Conservation (phyloP, 2,797 vertebrate genomes). For the Cuculus canorus region DNA sequence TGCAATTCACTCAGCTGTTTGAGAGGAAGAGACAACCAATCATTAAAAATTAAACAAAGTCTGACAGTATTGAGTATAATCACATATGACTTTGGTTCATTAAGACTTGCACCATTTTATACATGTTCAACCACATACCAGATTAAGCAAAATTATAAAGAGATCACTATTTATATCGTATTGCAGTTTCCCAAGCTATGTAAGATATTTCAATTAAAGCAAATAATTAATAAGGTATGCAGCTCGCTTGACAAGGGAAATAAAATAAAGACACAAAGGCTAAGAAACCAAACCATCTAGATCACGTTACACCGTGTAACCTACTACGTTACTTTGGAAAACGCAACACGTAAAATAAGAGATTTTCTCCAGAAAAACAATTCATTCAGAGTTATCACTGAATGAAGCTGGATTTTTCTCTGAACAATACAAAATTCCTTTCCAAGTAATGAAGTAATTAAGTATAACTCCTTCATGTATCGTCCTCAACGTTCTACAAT, state of each 20-base stretch:
- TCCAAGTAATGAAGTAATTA: background rate
- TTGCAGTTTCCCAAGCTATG: background rate
- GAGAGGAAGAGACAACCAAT: background rate
- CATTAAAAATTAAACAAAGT: constrained; percentile 20
- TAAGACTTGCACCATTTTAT: background rate
- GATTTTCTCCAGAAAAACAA: background rate
- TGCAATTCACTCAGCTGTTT: background rate
- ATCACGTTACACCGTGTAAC: background rate
- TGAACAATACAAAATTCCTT: background rate
- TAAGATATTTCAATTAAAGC: background rate
- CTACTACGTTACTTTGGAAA: background rate
- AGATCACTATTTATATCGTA: background rate
- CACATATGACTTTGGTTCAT: background rate
- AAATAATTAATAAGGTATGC: constrained; percentile 19
- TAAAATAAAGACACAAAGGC: background rate
- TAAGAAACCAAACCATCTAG: background rate
- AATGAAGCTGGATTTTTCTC: background rate
- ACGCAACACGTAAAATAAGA: background rate
- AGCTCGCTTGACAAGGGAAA: background rate
- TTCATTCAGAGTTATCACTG: background rate
- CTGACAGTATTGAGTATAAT: background rate
- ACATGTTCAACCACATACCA: background rate
- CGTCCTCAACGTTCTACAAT: background rate
- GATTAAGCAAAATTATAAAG: background rate
- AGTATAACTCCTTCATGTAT: background rate